Percentiles rank a stretch among this genome's conserved stretches.
Conservation (phyloP, 1,140 invertebrate species). For the Eubasilissa regina region DNA sequence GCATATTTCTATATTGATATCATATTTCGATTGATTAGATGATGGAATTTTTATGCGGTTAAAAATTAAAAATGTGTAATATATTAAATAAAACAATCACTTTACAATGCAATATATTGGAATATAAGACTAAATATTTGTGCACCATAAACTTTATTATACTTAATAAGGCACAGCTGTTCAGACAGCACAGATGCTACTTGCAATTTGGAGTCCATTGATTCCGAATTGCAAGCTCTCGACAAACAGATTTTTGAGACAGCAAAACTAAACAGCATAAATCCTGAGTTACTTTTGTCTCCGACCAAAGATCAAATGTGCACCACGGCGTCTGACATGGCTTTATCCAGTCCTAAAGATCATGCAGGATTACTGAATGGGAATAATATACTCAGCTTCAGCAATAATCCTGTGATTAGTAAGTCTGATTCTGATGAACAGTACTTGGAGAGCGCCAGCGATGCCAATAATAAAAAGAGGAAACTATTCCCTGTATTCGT, state of each 20-base stretch:
- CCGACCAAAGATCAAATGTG: slow-evolving; percentile 62
- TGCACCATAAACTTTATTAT: no score
- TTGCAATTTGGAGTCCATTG: slow-evolving; percentile 67
- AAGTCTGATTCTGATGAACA: not conserved
- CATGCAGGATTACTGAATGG: no score
- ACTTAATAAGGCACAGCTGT: no score
- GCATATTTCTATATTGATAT: no score
- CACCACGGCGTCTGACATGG: slow-evolving; percentile 48
- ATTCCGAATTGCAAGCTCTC: slow-evolving; percentile 66
- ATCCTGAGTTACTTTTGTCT: slow-evolving; percentile 64
- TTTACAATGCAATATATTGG: not conserved
- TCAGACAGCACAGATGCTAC: slow-evolving; percentile 60
- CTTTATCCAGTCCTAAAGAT: slow-evolving; percentile 7
- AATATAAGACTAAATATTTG: no score
- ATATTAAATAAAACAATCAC: no score
- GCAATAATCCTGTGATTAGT: not conserved
- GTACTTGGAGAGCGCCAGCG: not conserved
- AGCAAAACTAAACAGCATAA: slow-evolving; percentile 67
- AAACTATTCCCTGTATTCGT: slow-evolving; percentile 29
- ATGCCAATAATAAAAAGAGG: slow-evolving; percentile 20
- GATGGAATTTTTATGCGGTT: no score
- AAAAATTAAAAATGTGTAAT: no score
- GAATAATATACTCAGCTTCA: not conserved
- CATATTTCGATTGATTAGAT: no score
- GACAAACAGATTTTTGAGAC: slow-evolving; percentile 68